Base-by-base conservation (phyloP, 2,113 vertebrate species). In the Bothrops jararaca region DNA sequence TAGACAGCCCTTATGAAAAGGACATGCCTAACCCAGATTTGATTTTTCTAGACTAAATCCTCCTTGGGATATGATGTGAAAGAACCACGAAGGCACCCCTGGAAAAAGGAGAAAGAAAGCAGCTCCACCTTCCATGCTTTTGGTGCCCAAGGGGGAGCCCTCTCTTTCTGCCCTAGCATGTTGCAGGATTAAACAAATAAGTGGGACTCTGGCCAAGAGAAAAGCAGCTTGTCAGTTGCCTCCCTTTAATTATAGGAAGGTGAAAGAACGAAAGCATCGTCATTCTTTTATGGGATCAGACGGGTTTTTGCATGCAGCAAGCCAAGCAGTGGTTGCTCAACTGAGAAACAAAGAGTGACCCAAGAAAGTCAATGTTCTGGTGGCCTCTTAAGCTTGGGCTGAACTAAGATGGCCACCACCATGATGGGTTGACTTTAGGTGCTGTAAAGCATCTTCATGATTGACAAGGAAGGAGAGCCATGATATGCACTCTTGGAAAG, bases 241-340 rank as follows among this genome's bases (percentile, higher is more conserved):
- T 90, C 93, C 93, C 91, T 90, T 92, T 91, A 90, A 90, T 93
- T 92, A 92, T 53, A 34, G 18, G 50, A 48, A 86, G 91, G 90
- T 86, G 93, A 92, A 90, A 90, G 74, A 93, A 50, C 11, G 22
- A 89, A 89, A 91, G 93, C 64, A 5, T 52, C 7, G 26, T 85
- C 24, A 6, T 45, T 64, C 57, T 64, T 57, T 74, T 60, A 87
- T 34, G 57, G 93, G 22, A 92, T 56, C 45, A 24, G 91, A 89
- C 91, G 42, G 88, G 90, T 92, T 93, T 90, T 54, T 54, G 52
- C 93, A 92, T 0, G 80, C 90, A 54, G 29, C 88, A 90, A 39
- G 29, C 45, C 64, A 34, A 4, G 12, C 22, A 26, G 20, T 58
- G 23, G 45, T 90, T 92, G 80, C 91, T 42, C 93, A 93, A 90